Base-by-base conservation (phyloP, 2,113 vertebrate genomes). In the Eonycteris spelaea region DNA sequence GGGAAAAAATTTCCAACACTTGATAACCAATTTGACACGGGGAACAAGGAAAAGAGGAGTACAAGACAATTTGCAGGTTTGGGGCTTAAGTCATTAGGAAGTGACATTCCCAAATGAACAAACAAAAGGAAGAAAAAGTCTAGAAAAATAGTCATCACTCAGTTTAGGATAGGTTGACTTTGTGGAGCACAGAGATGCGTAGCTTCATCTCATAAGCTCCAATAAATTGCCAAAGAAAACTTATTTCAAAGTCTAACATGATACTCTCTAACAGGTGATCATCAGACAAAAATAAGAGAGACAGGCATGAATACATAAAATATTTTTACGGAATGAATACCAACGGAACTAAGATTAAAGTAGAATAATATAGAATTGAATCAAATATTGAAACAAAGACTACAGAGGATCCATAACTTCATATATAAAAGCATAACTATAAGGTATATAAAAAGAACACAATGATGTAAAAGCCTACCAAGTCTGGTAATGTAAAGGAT, bases 341-440 rank as follows among this genome's bases (percentile, higher is more conserved):
- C 83, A 88, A 85, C 4, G 79, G 26, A 88, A 94, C 19, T 61
- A 48, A 95, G 83, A 38, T 63, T 61, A 70, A 96, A 90, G 61
- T 24, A 26, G 12, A 86, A 24, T 77, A 65, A 48, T 67, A 82
- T 0, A 73, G 38, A 92, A 86, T 0, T 82, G 16, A 94, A 74
- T 75, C 67, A 90, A 84, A 90, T 79, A 71, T 33, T 88, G 21
- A 15, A 85, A 88, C 38, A 55, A 73, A 90, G 35, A 77, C 78
- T 40, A 91, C 14, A 94, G 2, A 90, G 48, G 18, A 22, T 33
- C 83, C 78, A 16, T 57, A 86, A 77, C 78, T 43, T 80, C 45
- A n/a, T 22, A 45, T 38, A 18, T n/a, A 55, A 67, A n/a, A 79
- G 30, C 48, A 87, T 33, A 74, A 78, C 6, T n/a, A 70, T 68